These are phyloP conservation scores for Cervus canadensis DNA, from an alignment of 2,113 vertebrate species.

Conservation along the genomic window DNA sequence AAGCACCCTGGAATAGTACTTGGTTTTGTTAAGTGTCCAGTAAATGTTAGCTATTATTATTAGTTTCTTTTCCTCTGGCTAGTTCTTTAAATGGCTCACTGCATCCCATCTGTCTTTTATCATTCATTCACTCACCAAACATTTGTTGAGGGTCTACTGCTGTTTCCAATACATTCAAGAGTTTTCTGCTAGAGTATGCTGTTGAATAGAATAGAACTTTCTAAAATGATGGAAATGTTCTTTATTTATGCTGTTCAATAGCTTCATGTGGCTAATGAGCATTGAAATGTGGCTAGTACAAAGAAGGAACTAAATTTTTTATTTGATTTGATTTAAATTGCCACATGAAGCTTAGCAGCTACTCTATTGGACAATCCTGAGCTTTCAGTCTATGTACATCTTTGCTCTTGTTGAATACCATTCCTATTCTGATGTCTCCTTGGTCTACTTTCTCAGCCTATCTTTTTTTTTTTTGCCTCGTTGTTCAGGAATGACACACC, in stretches of 20 bases:
- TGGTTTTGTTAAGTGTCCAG: background rate
- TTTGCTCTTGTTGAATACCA: conserved; percentile 29
- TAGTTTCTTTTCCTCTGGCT: conserved; percentile 7
- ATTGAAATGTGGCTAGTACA: background rate
- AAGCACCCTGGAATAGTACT: background rate
- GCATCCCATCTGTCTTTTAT: background rate
- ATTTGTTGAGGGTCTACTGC: background rate
- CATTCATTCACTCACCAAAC: background rate
- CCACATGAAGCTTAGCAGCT: background rate
- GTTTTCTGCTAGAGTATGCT: background rate
- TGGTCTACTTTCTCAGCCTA: background rate
- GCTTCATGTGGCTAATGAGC: background rate
- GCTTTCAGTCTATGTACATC: background rate
- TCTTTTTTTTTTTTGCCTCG: background rate
- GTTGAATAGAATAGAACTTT: conserved; percentile 1
- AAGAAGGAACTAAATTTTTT: background rate
- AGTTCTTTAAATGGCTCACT: background rate
- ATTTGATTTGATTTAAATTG: background rate
- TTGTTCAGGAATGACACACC: background rate
- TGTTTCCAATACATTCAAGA: background rate
- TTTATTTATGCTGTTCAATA: background rate
- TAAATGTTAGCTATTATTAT: conserved; percentile 2
- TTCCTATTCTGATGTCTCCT: background rate
- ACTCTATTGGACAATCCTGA: background rate
- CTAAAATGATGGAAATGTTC: background rate